These are phyloP conservation scores for Lepidothrix coronata DNA, from an alignment of 2,113 vertebrate genomes.

Conservation along the genomic window DNA sequence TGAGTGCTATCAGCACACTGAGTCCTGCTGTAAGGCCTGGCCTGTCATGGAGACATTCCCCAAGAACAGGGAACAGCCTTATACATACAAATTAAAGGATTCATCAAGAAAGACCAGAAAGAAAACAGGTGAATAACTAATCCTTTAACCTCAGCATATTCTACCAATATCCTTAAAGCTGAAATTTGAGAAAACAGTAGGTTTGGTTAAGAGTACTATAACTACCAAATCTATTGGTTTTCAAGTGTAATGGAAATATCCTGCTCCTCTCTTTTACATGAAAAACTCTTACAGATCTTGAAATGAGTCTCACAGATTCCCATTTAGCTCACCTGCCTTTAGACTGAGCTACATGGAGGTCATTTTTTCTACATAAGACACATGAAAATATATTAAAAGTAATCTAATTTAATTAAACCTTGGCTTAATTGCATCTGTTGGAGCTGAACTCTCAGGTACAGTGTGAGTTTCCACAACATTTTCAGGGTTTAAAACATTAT, in stretches of 20 bases:
- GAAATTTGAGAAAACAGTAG: neutral
- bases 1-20: neutral
- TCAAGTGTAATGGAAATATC: neutral
- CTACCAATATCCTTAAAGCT: neutral
- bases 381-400: neutral
- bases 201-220: neutral
- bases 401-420: neutral
- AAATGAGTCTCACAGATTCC: neutral
- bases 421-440: neutral
- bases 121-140: neutral
- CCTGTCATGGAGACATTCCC: fast-evolving
- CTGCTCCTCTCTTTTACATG: neutral
- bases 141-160: neutral
- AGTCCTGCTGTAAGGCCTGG: neutral
- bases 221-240: neutral
- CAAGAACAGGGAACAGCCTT: neutral
- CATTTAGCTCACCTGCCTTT: neutral
- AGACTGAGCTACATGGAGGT: neutral
- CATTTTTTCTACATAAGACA: neutral
- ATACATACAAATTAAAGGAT: neutral
- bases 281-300: neutral
- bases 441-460: neutral
- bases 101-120: neutral
- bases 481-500: neutral
- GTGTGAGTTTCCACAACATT: neutral